A percentile compares a stretch with the other conserved stretches of the same genome.
These are phyloP conservation scores for Trachelus tabidus DNA, from an alignment of 2,888 invertebrate species.

Conservation along the genomic window DNA sequence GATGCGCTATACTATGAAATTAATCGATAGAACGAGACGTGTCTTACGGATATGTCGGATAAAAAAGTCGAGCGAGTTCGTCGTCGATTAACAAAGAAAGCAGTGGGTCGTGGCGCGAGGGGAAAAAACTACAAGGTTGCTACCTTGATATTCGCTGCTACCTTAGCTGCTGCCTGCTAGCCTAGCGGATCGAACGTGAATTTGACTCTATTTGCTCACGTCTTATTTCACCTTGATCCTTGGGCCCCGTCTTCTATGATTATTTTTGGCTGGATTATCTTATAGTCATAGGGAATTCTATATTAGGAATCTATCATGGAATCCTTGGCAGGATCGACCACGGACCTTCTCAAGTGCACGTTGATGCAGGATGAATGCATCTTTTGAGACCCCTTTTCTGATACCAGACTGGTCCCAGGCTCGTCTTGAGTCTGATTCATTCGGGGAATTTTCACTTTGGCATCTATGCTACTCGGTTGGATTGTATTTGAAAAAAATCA, in stretches of 20 bases:
- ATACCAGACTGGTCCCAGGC: neutral
- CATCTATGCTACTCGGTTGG: neutral
- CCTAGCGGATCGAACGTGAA: constrained; percentile 1
- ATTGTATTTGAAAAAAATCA: neutral
- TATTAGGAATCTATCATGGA: neutral
- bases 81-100: constrained; percentile 7
- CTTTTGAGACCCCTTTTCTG: neutral
- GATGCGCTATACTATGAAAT: neutral
- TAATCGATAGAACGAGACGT: constrained; percentile 8
- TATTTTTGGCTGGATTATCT: neutral
- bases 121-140: constrained; percentile 8
- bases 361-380: neutral
- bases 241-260: neutral
- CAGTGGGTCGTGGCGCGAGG: constrained; percentile 6
- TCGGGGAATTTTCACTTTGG: neutral
- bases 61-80: neutral
- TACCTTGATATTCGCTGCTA: constrained; percentile 5
- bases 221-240: neutral
- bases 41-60: constrained; percentile 1
- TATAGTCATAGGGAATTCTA: neutral
- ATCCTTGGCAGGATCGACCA: neutral
- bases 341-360: neutral
- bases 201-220: constrained; percentile 4
- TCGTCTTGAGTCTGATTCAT: neutral
- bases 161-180: neutral